Percentiles rank a stretch among this genome's conserved stretches.
Evolutionary conservation across 2,888 invertebrate species (phyloP).

Genomic region (Apodemia mormo): DNA sequence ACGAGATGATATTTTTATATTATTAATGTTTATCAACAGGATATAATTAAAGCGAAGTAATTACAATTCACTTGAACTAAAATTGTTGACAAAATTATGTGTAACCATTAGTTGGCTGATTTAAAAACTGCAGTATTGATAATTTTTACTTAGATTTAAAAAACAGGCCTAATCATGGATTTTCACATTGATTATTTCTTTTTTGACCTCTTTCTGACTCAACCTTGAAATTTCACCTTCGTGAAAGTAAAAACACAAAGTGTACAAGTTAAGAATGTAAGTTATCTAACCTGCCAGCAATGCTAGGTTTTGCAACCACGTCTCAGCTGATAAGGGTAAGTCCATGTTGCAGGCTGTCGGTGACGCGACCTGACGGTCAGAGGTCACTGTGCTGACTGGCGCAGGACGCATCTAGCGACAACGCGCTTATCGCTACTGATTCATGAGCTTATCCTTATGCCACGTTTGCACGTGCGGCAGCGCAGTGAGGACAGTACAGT

Average conservation of each 20-base stretch:
- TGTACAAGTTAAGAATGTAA: background rate
- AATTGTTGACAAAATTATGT: background rate
- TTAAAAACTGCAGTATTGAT: background rate
- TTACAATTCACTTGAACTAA: background rate
- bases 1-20: background rate
- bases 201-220: too few relatives aligned
- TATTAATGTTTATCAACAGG: background rate
- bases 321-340: constrained; percentile 45
- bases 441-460: constrained; percentile 42
- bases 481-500: constrained; percentile 3
- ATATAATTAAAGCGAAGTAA: too few relatives aligned
- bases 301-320: constrained; percentile 61
- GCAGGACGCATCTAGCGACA: constrained; percentile 38
- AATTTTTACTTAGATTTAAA: background rate
- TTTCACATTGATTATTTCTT: background rate
- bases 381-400: constrained; percentile 63
- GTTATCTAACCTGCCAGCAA: constrained; percentile 49
- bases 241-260: background rate
- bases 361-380: constrained; percentile 60
- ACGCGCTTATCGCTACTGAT: constrained; percentile 54
- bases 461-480: background rate
- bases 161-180: background rate
- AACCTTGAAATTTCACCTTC: background rate
- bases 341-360: constrained; percentile 45
- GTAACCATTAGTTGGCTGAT: background rate